These are phyloP conservation scores for Clostera curtula DNA, from an alignment of 2,888 invertebrate species.

Conservation along the genomic window DNA sequence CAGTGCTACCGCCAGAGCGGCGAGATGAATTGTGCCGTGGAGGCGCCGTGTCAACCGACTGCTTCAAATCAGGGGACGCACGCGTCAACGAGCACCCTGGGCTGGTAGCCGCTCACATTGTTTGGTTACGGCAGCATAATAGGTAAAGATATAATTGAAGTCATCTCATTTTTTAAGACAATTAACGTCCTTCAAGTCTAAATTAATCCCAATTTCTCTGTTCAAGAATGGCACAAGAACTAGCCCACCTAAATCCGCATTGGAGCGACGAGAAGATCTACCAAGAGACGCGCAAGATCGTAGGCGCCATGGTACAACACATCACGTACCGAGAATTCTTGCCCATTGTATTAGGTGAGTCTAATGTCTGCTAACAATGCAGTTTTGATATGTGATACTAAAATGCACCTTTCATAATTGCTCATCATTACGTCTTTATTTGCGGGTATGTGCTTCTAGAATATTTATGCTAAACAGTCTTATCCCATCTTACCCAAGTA, in stretches of 20 bases:
- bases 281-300: constrained; percentile 88
- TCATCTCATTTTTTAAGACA: not conserved
- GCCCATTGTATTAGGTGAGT: constrained; percentile 82
- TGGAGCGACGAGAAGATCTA: constrained; percentile 93
- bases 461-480: too few species aligned
- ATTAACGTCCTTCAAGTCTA: not conserved
- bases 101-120: constrained; percentile 82
- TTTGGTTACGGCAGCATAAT: constrained; percentile 85
- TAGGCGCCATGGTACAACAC: constrained; percentile 88
- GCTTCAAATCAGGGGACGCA: constrained; percentile 86
- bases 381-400: too few species aligned
- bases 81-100: constrained; percentile 88
- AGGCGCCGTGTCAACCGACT: constrained; percentile 82
- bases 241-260: constrained; percentile 84
- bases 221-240: constrained; percentile 79
- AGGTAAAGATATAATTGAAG: constrained; percentile 31
- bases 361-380: too few species aligned
- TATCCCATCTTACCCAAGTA: too few species aligned
- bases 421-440: too few species aligned
- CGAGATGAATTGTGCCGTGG: constrained; percentile 81
- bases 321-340: constrained; percentile 89
- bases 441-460: too few species aligned
- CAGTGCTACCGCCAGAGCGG: constrained; percentile 71
- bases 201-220: not conserved
- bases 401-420: too few species aligned